Evolutionary conservation across 2,797 vertebrate genomes (phyloP), one percentile per base, ranked within the genome.

Genomic region (Chromis chromis): DNA sequence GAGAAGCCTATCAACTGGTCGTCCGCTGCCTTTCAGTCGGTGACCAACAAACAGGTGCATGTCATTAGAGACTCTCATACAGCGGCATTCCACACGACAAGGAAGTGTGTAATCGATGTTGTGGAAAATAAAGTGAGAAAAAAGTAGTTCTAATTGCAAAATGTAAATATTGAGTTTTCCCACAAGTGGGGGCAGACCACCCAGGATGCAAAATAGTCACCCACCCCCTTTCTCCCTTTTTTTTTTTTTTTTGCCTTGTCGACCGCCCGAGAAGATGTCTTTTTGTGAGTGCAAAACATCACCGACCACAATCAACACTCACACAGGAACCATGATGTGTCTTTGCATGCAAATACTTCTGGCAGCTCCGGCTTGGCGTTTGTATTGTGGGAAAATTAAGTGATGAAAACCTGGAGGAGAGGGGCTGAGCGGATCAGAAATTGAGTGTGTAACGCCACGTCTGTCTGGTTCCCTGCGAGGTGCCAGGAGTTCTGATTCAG

Each of bases 101-200:
- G 86, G 82, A 91, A 89, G 88, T 90, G 86, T 83, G 85, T 85
- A 89, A 92, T 93, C 90, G 82, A 93, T 94, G 93, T 93, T 93
- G 93, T 91, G 90, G 93, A 94, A 93, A 94, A 94, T 92, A 86
- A 95, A 94, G 90, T 89, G 90, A 93, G 92, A 90, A 93, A 94
- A 95, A 94, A 94, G 90, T 93, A 91, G 87, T 95, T 95, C 93
- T 94, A 94, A 95, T 95, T 95, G 93, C 94, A 95, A 95, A 94
- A 95, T 95, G 95, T 95, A 95, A 95, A 95, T 95, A 95, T 95
- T 95, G 94, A 93, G 93, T 94, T 94, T 95, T 95, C 94, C 95
- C 95, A 95, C 94, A 95, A 95, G 93, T 85, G 90, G 93, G 93
- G 93, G 92, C 87, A 93, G 95, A 95, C 94, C 94, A 95, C 95